phyloP scores from a whole-genome alignment of 2,888 invertebrate species.

The Deroplatys truncata region DNA sequence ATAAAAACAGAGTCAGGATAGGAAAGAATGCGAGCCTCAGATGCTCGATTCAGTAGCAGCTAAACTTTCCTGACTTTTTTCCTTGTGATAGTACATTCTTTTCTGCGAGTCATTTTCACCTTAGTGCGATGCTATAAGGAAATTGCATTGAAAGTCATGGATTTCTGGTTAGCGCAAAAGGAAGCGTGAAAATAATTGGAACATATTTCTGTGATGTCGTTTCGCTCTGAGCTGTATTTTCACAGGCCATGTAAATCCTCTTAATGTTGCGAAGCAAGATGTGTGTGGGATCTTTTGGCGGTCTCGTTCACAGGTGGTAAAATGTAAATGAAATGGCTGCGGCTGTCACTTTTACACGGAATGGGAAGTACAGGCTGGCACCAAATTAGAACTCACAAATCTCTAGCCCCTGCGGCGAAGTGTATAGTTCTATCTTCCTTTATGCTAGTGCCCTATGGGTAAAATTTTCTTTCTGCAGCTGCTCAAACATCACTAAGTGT shows the following conservation, averaged over 20 bases:
- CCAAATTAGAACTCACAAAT: not conserved
- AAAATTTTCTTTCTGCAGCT: too few relatives aligned
- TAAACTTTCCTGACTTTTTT: too few relatives aligned
- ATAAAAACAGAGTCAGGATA: too few relatives aligned
- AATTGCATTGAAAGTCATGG: not conserved
- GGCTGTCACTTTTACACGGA: not conserved
- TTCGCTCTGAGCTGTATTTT: not conserved
- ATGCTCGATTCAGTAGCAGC: too few relatives aligned
- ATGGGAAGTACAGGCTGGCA: not conserved
- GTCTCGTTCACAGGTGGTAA: not conserved
- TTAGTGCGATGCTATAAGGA: not conserved
- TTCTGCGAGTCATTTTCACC: too few relatives aligned
- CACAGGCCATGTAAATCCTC: not conserved
- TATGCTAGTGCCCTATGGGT: too few relatives aligned
- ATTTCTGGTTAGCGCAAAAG: not conserved
- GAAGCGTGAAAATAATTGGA: not conserved
- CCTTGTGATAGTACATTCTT: too few relatives aligned
- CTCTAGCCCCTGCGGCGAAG: too few relatives aligned
- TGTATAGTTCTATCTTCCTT: too few relatives aligned
- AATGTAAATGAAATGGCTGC: not conserved
- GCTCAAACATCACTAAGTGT: too few relatives aligned
- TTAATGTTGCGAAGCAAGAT: too few relatives aligned
- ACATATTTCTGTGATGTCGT: not conserved
- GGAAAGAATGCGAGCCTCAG: too few relatives aligned
- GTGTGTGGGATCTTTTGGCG: not conserved